Evolutionary conservation across 2,888 invertebrate genomes (phyloP).

Genomic region (Drosophila anomalata): DNA sequence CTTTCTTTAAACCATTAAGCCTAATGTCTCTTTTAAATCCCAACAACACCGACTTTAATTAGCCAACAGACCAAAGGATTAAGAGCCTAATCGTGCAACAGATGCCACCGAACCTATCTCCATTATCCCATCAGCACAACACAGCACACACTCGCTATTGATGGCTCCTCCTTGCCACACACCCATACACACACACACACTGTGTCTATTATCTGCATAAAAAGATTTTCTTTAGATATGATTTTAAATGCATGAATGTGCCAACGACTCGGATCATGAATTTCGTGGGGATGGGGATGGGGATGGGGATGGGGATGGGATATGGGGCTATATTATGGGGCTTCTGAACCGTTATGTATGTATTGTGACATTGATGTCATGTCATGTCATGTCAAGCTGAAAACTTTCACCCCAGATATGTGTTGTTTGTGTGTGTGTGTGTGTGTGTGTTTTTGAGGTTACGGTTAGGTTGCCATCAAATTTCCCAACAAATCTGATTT

Average conservation of each 20-base stretch:
- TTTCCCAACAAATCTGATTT: conserved; percentile 17
- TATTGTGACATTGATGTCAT: conserved; percentile 70
- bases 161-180: not conserved
- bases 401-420: conserved; percentile 14
- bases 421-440: not conserved
- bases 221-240: conserved; percentile 68
- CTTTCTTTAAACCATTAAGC: too few species aligned
- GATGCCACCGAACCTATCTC: conserved; percentile 11
- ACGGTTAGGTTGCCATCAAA: conserved; percentile 10
- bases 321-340: not conserved
- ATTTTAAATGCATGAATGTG: conserved; percentile 54
- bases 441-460: conserved; percentile 18
- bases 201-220: conserved; percentile 55
- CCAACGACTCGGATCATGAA: conserved; percentile 15
- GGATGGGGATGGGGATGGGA: not conserved
- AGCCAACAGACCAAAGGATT: conserved; percentile 1
- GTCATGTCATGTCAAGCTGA: conserved; percentile 60
- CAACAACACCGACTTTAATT: not conserved
- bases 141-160: conserved; percentile 2
- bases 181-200: conserved; percentile 16
- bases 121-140: conserved; percentile 8
- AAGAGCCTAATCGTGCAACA: conserved; percentile 11
- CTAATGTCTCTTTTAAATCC: not conserved
- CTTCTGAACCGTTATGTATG: conserved; percentile 47
- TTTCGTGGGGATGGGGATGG: not conserved